A percentile compares a stretch with the other conserved stretches of the same genome.
These are phyloP conservation scores for Chaenodraco wilsoni DNA, from an alignment of 2,797 vertebrate genomes.

Conservation along the genomic window DNA sequence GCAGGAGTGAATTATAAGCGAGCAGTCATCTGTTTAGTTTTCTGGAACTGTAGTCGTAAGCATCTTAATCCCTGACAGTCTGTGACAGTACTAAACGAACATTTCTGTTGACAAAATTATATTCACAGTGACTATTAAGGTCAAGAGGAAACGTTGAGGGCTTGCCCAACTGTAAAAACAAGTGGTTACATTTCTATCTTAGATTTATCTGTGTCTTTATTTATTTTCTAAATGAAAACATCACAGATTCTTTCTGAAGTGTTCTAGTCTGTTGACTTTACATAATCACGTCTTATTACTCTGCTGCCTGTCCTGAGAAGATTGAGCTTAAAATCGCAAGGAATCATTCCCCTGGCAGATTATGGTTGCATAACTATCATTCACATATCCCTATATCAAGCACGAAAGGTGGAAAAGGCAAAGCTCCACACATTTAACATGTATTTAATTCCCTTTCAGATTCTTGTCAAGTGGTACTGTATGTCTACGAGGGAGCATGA, in stretches of 20 bases:
- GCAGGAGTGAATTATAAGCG: conserved; percentile 16
- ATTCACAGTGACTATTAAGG: conserved; percentile 32
- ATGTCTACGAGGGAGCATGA: conserved; percentile 28
- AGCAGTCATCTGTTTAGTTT: conserved; percentile 36
- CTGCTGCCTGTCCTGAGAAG: conserved; percentile 33
- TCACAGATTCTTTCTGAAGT: conserved; percentile 26
- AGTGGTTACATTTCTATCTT: background rate
- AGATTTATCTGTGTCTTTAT: background rate
- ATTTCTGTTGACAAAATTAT: conserved; percentile 26
- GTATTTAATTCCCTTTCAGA: conserved; percentile 51
- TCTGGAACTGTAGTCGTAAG: conserved; percentile 10
- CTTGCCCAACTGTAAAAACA: conserved; percentile 2
- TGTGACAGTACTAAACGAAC: conserved; percentile 10
- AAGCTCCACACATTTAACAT: conserved; percentile 38
- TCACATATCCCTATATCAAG: conserved; percentile 35
- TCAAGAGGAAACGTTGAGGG: conserved; percentile 9
- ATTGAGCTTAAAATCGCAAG: conserved; percentile 28
- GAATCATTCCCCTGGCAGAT: conserved; percentile 46
- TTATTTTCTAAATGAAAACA: conserved; percentile 17
- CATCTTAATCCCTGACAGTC: conserved; percentile 22
- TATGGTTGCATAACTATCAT: conserved; percentile 60
- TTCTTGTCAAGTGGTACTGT: conserved; percentile 16
- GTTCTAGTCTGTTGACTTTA: conserved; percentile 39
- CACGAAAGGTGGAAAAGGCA: conserved; percentile 18
- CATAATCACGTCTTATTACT: conserved; percentile 56